Evolutionary conservation across 2,113 vertebrate genomes (phyloP), one percentile per base, ranked within the genome.

Genomic region (Eudorcas thomsonii): DNA sequence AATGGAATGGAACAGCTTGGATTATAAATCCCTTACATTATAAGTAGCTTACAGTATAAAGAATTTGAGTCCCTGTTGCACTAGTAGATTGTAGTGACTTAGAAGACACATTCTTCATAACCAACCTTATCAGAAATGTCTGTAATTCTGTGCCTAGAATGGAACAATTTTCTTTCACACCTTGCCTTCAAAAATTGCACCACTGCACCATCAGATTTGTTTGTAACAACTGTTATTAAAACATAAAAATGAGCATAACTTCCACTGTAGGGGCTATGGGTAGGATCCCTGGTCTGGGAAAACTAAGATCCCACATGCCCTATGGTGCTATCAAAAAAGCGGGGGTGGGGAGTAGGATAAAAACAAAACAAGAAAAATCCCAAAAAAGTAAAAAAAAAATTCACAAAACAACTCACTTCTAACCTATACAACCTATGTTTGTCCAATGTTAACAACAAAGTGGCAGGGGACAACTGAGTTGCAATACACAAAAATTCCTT

Each of bases 391-490:
- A 13, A 89, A 96, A n/a, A n/a, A 96, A 97, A 57, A 33, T 7
- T 78, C 62, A 90, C 59, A 59, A 92, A 97, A 80, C 26, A 96
- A 91, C 82, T 86, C 54, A 85, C 54, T 90, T 88, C 33, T 80
- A 95, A 90, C 3, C 71, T 86, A 62, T 36, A 77, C 11, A 26
- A 62, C 36, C n/a, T 43, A 62, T 1, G 6, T n/a, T 92, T 96
- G 36, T 94, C n/a, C 77, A 88, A 36, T 48, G 60, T 78, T 96
- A 77, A 88, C 30, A 90, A 90, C 13, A n/a, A 57, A 84, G 33
- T 16, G 15, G 54, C 36, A 88, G 80, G 39, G 2, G 21, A 77
- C 9, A 94, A 48, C 78, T 91, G 64, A 93, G 33, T 6, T 39
- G 13, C 21, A n/a, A 78, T 13, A 89, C 30, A 48, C 48, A 85